Conservation (phyloP, 2,797 vertebrate genomes). For the Melanotaenia parkinsoni region DNA sequence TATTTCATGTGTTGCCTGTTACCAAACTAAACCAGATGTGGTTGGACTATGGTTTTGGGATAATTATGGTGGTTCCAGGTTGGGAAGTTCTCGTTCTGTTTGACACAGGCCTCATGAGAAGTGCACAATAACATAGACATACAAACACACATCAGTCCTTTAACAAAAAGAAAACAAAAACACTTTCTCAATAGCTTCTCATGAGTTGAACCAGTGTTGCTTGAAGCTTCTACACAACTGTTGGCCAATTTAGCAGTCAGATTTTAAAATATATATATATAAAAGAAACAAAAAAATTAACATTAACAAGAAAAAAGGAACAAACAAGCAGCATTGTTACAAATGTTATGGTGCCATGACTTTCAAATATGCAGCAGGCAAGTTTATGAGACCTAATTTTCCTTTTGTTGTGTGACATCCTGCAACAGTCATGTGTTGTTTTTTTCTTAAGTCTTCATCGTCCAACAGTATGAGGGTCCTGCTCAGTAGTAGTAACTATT, state of each 20-base stretch:
- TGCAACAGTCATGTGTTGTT: conserved; percentile 77
- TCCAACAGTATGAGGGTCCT: conserved; percentile 81
- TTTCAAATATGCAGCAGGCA: conserved; percentile 80
- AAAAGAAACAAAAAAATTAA: conserved; percentile 46
- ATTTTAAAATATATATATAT: conserved; percentile 11
- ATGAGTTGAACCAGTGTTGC: conserved; percentile 71
- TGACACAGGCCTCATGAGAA: conserved; percentile 58
- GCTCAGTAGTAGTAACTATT: conserved; percentile 91
- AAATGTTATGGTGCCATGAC: conserved; percentile 85
- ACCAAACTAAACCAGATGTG: conserved; percentile 70
- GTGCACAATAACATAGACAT: conserved; percentile 34
- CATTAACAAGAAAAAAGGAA: conserved; percentile 66
- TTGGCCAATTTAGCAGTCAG: conserved; percentile 81
- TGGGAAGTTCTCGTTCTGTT: conserved; percentile 60
- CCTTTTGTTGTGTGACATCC: conserved; percentile 68
- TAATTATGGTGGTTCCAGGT: conserved; percentile 67
- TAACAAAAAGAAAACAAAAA: conserved; percentile 9
- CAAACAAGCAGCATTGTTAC: conserved; percentile 90
- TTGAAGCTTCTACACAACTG: conserved; percentile 74
- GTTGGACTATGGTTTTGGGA: conserved; percentile 63
- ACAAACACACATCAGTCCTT: conserved; percentile 20
- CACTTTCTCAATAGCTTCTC: conserved; percentile 60
- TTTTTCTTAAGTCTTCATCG: conserved; percentile 71
- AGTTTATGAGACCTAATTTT: conserved; percentile 73
- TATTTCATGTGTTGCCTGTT: conserved; percentile 82